These are phyloP conservation scores for Ptychodera flava DNA, from an alignment of 35 echinoderm and acorn worm genomes.

Conservation along the genomic window DNA sequence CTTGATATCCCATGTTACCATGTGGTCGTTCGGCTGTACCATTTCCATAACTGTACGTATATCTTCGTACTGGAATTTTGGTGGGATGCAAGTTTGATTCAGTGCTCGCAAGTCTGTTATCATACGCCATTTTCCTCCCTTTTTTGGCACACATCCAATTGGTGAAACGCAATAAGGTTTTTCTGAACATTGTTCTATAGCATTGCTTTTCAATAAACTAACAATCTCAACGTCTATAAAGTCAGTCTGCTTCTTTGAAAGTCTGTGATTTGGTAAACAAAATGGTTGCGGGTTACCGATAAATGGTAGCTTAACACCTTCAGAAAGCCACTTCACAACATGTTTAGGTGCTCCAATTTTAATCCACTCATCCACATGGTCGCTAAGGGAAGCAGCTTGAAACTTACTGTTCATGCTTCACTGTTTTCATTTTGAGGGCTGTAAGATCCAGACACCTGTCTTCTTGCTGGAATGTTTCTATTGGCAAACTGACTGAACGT, in stretches of 20 bases:
- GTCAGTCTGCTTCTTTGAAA: conserved; percentile 3
- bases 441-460: background rate
- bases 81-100: conserved; percentile 11
- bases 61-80: conserved; percentile 26
- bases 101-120: conserved; percentile 26
- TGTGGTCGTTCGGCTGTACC: conserved; percentile 13
- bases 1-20: conserved; percentile 20
- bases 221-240: conserved; percentile 3
- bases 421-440: background rate
- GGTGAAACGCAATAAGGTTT: conserved; percentile 16
- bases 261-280: background rate
- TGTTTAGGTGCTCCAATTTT: conserved; percentile 10
- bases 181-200: conserved; percentile 1
- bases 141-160: conserved; percentile 18
- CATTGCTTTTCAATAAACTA: background rate
- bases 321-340: conserved; percentile 1
- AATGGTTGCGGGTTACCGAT: conserved; percentile 6
- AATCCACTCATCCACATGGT: conserved; percentile 1
- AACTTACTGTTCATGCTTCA: conserved; percentile 1
- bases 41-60: conserved; percentile 15
- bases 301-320: conserved; percentile 11
- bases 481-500: conserved; percentile 21
- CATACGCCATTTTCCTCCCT: conserved; percentile 21
- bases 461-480: background rate
- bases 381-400: background rate